Evolutionary conservation across 2,888 invertebrate genomes (phyloP), one percentile per base, ranked within the genome.

Genomic region (Temnothorax unifasciatus): DNA sequence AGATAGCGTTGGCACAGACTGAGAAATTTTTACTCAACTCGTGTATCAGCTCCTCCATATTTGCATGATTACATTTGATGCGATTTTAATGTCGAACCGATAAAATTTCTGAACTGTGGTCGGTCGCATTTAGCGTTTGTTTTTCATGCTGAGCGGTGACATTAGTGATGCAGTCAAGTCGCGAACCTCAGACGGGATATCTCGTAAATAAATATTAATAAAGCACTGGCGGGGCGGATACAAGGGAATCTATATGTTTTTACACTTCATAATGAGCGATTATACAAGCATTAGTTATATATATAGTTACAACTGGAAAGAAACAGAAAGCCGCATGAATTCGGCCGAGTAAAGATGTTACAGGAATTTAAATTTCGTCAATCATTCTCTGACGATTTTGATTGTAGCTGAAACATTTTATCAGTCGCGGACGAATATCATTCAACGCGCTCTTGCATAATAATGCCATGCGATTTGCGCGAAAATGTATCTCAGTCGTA

Each of bases 201-300:
- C 29, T 68, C 59, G 13, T 47, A 61, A 61, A 81, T 79, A 79
- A 71, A 79, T 81, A 73, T 81, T 71, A 79, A 71, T 61, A 61
- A 71, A 59, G n/a, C 38, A n/a, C 21, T 44, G 5, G 44, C 34
- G 44, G 44, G n/a, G 15, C 15, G n/a, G n/a, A n/a, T 18, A 66
- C 0, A 25, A 21, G 34, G 13, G 18, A 1, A 34, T 59, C 59
- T 44, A 34, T 61, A 34, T 71, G 25, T 59, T 61, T 69, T 61
- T 61, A n/a, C 13, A 47, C 9, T 38, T 71, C 34, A 47, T 73
- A 50, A 81, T 61, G 18, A 50, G 21, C 38, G 29, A 54, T 77
- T 57, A 44, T 18, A 21, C n/a, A 21, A 44, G 0, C 18, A 59
- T 25, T 59, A 21, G 25, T n/a, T n/a, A n/a, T n/a, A n/a, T n/a